phyloP scores from a whole-genome alignment of 92 coral and sea anemone species.

The Plumapathes pennacea region DNA sequence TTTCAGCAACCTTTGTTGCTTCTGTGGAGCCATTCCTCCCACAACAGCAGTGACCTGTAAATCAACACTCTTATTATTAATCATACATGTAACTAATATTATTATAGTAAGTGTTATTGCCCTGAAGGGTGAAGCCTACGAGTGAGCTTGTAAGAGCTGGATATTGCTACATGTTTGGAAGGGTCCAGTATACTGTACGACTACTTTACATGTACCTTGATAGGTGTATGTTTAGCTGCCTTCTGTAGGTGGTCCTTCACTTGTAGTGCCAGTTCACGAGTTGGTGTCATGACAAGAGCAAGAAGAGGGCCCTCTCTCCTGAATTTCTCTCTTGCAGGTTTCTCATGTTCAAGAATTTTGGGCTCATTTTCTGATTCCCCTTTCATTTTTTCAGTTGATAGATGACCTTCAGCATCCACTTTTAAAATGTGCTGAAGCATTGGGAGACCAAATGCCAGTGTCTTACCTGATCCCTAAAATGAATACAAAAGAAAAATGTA shows the following conservation, averaged over 20 bases:
- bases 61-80: no score
- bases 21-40: slow-evolving; percentile 97
- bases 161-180: no score
- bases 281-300: slow-evolving; percentile 90
- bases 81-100: no score
- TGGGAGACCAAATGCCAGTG: slow-evolving; percentile 93
- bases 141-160: no score
- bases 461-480: slow-evolving; percentile 92
- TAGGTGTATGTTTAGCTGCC: slow-evolving; percentile 62
- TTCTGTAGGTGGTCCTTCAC: slow-evolving; percentile 68
- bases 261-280: slow-evolving; percentile 93
- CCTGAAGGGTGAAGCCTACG: no score
- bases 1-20: slow-evolving; percentile 80
- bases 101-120: background rate
- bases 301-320: slow-evolving; percentile 33
- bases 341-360: no score
- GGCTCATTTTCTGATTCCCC: background rate
- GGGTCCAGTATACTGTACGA: no score
- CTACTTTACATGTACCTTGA: slow-evolving; percentile 49
- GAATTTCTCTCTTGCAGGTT: background rate
- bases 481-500: background rate
- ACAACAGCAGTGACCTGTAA: slow-evolving; percentile 83
- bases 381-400: slow-evolving; percentile 2
- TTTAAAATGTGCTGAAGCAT: slow-evolving; percentile 71
- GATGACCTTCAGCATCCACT: background rate